Evolutionary conservation across 2,113 vertebrate genomes (phyloP).

Genomic region (Columba janthina): DNA sequence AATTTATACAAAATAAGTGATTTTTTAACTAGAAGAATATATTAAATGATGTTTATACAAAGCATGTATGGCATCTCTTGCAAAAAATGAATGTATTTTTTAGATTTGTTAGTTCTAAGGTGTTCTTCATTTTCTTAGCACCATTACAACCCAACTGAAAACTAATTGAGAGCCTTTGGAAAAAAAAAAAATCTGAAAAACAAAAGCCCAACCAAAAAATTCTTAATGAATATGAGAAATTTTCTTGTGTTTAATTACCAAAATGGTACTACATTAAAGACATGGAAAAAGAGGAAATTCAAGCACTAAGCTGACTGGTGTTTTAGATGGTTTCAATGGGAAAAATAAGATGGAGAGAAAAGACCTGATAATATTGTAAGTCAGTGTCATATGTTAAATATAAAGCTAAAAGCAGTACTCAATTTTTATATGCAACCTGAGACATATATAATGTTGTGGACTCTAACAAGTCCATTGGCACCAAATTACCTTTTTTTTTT

Average conservation of each 20-base stretch:
- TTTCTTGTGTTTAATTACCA: background rate
- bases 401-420: background rate
- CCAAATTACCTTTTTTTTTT: background rate
- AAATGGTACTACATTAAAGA: background rate
- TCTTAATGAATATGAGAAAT: background rate
- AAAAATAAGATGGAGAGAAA: background rate
- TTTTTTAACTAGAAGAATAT: background rate
- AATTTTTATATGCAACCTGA: background rate
- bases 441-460: background rate
- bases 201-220: fast-evolving
- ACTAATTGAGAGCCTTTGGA: background rate
- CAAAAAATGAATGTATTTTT: background rate
- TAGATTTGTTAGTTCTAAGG: background rate
- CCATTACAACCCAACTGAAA: background rate
- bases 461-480: background rate
- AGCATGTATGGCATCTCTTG: fast-evolving
- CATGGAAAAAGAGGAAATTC: background rate
- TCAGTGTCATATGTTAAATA: background rate
- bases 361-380: background rate
- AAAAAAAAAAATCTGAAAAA: background rate
- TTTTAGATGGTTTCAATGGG: background rate
- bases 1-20: background rate
- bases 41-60: background rate
- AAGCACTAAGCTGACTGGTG: background rate
- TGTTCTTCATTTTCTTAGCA: background rate